Percentiles rank a stretch among this genome's conserved stretches.
Evolutionary conservation across 2,113 vertebrate species (phyloP).

Genomic region (Cyprinodon brontotheroides): DNA sequence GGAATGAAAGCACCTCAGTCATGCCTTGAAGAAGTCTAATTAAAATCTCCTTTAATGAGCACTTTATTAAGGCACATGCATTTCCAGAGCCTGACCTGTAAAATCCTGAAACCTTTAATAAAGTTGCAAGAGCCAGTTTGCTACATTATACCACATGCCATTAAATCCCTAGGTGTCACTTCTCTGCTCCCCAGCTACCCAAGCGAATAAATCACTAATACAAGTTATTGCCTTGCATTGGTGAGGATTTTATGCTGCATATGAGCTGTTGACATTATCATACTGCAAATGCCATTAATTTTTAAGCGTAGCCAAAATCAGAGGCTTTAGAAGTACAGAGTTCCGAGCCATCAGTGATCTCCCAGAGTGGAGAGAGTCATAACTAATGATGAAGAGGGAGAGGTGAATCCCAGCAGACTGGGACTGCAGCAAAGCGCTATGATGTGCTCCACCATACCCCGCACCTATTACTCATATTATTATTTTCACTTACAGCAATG

Average conservation of each 20-base stretch:
- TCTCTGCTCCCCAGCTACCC: background rate
- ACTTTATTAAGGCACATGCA: background rate
- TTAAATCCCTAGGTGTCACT: background rate
- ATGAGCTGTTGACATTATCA: slow-evolving; percentile 3
- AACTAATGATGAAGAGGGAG: slow-evolving; percentile 13
- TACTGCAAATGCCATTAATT: slow-evolving; percentile 18
- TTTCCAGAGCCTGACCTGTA: background rate
- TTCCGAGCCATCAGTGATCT: slow-evolving; percentile 33
- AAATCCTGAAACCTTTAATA: background rate
- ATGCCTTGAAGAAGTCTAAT: background rate
- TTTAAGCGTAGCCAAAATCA: slow-evolving; percentile 29
- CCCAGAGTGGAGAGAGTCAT: background rate
- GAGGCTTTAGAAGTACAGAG: slow-evolving; percentile 17
- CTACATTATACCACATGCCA: background rate
- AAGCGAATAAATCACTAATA: slow-evolving; percentile 1
- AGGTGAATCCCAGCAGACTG: slow-evolving; percentile 36
- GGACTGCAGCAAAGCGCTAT: slow-evolving; percentile 47
- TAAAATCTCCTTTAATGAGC: background rate
- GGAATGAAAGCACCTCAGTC: background rate
- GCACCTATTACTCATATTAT: slow-evolving; percentile 75
- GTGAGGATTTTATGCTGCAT: background rate
- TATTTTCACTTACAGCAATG: slow-evolving; percentile 79
- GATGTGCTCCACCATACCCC: slow-evolving; percentile 46
- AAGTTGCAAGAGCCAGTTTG: background rate
- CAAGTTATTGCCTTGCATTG: background rate